Conservation (phyloP, 2,888 invertebrate genomes). For the Epirrhoe alternata region DNA sequence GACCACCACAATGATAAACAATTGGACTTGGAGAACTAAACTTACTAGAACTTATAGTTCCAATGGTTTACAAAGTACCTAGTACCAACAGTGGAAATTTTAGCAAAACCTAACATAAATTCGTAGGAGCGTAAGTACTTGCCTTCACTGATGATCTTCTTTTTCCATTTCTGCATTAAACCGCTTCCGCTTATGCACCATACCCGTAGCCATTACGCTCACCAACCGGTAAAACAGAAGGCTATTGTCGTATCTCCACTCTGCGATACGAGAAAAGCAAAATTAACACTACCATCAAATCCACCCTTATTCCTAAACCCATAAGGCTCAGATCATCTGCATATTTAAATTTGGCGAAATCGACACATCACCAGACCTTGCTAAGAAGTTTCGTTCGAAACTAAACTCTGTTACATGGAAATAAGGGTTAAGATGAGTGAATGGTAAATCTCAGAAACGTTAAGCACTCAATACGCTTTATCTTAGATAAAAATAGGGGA, state of each 20-base stretch:
- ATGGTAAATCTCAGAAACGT: conserved; percentile 61
- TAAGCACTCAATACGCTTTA: conserved; percentile 82
- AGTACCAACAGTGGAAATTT: too few species aligned
- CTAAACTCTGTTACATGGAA: neutral
- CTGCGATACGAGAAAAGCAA: conserved; percentile 67
- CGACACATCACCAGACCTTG: conserved; percentile 22
- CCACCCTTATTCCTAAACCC: conserved; percentile 41
- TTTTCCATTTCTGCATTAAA: conserved; percentile 11
- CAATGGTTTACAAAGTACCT: too few species aligned
- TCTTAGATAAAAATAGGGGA: conserved; percentile 80
- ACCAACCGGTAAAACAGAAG: conserved; percentile 80
- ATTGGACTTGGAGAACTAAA: neutral
- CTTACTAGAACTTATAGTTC: too few species aligned
- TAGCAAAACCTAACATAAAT: too few species aligned
- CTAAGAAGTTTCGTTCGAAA: conserved; percentile 8
- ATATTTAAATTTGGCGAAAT: conserved; percentile 31
- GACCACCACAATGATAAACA: too few species aligned
- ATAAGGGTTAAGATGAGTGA: conserved; percentile 36
- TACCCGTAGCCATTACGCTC: conserved; percentile 55
- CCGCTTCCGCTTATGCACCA: conserved; percentile 45
- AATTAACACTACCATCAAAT: conserved; percentile 33
- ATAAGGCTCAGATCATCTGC: conserved; percentile 30
- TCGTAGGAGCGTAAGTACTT: too few species aligned
- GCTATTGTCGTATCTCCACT: conserved; percentile 76
- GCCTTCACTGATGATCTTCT: too few species aligned